Conservation (phyloP, 2,113 vertebrate species). For the Vulpes ferrilata region DNA sequence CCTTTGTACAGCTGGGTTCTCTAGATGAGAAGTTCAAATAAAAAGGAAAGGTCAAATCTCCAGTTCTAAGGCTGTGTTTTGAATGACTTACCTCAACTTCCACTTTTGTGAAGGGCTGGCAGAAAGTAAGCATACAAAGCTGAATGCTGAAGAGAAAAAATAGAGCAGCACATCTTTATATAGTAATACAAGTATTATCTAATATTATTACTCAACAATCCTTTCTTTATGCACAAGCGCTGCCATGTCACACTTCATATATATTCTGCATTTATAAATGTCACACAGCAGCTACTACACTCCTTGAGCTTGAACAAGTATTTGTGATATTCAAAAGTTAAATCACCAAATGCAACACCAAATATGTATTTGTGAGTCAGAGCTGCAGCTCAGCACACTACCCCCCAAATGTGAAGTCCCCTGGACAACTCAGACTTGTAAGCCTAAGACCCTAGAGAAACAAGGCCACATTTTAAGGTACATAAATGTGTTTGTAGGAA, state of each 20-base stretch:
- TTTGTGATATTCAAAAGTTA: background rate
- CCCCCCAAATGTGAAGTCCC: background rate
- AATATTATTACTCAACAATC: background rate
- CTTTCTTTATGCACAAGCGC: background rate
- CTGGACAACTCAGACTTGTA: background rate
- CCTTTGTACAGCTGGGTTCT: background rate
- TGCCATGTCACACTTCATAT: fast-evolving
- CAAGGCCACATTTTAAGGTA: background rate
- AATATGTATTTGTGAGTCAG: background rate
- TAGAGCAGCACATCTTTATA: background rate
- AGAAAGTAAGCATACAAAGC: conserved; percentile 92
- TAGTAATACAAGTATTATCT: background rate
- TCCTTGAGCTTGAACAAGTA: background rate
- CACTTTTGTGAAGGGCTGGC: conserved; percentile 94
- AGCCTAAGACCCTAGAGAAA: background rate
- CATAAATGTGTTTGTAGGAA: background rate
- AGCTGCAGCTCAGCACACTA: background rate
- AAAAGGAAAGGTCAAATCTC: background rate
- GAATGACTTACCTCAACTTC: conserved; percentile 94
- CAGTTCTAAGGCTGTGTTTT: background rate
- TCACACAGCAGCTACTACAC: background rate
- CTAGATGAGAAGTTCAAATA: background rate
- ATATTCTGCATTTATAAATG: background rate
- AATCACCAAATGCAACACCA: background rate
- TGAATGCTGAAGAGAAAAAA: conserved; percentile 88